These are phyloP conservation scores for Xiphophorus couchianus DNA, from an alignment of 2,113 vertebrate genomes.

Conservation along the genomic window DNA sequence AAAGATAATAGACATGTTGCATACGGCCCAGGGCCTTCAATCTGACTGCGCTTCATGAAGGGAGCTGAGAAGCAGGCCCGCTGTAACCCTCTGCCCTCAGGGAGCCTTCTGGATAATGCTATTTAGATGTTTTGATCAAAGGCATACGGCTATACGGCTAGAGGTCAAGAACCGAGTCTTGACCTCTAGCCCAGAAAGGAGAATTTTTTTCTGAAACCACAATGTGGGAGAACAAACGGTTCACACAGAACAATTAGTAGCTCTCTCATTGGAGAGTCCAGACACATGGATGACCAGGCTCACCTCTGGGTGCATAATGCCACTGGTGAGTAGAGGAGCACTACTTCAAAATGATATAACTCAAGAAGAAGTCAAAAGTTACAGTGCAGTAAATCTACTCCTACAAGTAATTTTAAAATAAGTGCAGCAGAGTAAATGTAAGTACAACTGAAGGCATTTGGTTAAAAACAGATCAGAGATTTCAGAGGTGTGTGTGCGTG, in stretches of 20 bases:
- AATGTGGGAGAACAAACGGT: slow-evolving; percentile 12
- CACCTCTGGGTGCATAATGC: slow-evolving; percentile 16
- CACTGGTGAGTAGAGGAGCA: slow-evolving; percentile 37
- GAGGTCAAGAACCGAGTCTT: slow-evolving; percentile 30
- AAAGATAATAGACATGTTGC: background rate
- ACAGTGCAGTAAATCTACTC: background rate
- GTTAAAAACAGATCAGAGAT: no score
- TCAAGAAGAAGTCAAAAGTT: background rate
- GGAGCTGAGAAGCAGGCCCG: slow-evolving; percentile 13
- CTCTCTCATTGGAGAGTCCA: slow-evolving; percentile 21
- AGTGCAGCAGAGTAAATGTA: no score
- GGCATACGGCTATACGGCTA: slow-evolving; percentile 15
- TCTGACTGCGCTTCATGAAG: slow-evolving; percentile 11
- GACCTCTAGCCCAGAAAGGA: slow-evolving; percentile 17
- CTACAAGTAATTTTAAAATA: no score
- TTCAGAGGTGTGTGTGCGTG: no score
- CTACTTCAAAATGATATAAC: background rate
- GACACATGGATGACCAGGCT: slow-evolving; percentile 5
- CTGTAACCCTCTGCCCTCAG: slow-evolving; percentile 47
- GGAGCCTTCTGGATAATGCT: slow-evolving; percentile 53
- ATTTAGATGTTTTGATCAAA: slow-evolving; percentile 62
- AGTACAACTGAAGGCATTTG: no score
- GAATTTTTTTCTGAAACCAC: slow-evolving; percentile 19
- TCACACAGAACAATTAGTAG: slow-evolving; percentile 54
- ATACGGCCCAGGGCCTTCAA: slow-evolving; percentile 1